Evolutionary conservation across 2,113 vertebrate species (phyloP), one percentile per base, ranked within the genome.

Genomic region (Trogon melanurus): DNA sequence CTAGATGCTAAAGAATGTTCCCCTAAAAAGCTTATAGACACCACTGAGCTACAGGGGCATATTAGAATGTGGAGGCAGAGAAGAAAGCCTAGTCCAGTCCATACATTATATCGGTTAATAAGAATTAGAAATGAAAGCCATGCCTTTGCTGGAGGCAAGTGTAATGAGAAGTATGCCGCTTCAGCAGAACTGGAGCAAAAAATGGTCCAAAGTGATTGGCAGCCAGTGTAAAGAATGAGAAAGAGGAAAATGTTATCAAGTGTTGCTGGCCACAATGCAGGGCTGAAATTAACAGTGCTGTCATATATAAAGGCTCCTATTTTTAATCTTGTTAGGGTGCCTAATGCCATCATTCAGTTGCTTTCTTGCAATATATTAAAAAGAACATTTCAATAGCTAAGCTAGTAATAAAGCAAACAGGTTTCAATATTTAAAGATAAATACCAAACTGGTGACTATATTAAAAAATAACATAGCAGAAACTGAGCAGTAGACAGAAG

Each of bases 101-200:
- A 84, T 91, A 48, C 53, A 64, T 64, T 88, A 10, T 54, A 72
- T 71, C 60, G 81, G 62, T 80, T 85, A 85, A 74, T 45, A 94
- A 73, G 75, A 94, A 93, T 64, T 91, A 94, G 64, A 92, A 86
- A 80, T 78, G 1, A 78, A 95, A 95, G 38, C 26, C 1, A 2
- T 78, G 76, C 60, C 60, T 86, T 91, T 92, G 47, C 83, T 64
- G 74, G 84, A 96, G 56, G 67, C 32, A 81, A 84, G 34, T 74
- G 57, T 76, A 95, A 96, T 38, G 41, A 86, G 76, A 91, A 91
- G 57, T 71, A 67, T 88, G 83, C 25, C 5, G 2, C 78, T 95
- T 94, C 86, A 91, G 69, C 86, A 96, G 56, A 95, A 93, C 47
- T 53, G 53, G 56, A 84, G 73, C 44, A 94, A 70, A 41, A 94